Evolutionary conservation across 2,113 vertebrate genomes (phyloP).

Genomic region (Vimba vimba): DNA sequence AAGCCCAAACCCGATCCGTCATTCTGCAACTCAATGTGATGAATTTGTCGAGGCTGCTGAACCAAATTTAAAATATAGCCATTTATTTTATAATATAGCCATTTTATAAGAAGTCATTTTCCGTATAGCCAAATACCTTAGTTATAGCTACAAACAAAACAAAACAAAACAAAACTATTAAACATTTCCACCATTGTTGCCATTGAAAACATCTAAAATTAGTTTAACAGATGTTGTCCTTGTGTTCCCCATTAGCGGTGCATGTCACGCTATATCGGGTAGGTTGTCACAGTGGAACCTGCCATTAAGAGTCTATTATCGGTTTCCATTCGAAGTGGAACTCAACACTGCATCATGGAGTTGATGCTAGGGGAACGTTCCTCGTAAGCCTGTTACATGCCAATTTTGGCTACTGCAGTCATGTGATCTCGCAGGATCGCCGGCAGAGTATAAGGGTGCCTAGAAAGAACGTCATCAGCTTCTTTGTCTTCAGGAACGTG

Average conservation of each 20-base stretch:
- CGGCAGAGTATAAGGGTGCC: no score
- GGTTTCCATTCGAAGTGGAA: no score
- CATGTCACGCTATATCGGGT: background rate
- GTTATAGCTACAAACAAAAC: background rate
- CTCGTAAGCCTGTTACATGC: no score
- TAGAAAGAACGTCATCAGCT: no score
- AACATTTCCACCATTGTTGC: background rate
- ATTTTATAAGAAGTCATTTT: background rate
- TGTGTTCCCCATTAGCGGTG: background rate
- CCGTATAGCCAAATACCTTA: background rate
- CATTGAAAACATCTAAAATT: background rate
- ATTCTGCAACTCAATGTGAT: constrained; percentile 89
- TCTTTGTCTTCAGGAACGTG: no score
- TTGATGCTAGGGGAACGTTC: no score
- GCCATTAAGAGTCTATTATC: background rate
- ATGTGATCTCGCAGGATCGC: no score
- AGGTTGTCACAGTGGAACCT: background rate
- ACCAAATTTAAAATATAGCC: background rate
- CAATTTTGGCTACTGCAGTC: no score
- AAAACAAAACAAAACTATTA: background rate
- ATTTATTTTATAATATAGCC: no score
- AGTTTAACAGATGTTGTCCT: background rate
- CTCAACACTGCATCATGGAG: no score
- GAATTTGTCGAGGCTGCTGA: constrained; percentile 80
- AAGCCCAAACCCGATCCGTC: constrained; percentile 94